phyloP scores from a whole-genome alignment of 2,113 vertebrate genomes.

The Callipepla californica region DNA sequence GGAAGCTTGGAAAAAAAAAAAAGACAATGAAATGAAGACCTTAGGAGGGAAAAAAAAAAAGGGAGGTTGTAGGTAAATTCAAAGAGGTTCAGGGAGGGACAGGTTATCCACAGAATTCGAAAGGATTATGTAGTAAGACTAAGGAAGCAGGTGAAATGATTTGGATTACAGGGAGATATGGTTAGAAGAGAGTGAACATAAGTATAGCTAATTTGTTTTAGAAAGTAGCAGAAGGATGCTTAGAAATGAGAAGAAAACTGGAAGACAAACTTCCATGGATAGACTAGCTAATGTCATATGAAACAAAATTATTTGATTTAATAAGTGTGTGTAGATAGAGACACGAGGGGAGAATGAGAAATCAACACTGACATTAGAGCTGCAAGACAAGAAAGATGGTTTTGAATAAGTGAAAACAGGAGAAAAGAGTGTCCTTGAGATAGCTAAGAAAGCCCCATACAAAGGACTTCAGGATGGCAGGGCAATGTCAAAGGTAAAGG shows the following conservation, averaged over 20 bases:
- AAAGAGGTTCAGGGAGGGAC: background rate
- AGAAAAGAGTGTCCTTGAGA: background rate
- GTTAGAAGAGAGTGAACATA: background rate
- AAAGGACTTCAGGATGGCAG: background rate
- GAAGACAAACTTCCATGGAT: background rate
- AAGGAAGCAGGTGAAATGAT: background rate
- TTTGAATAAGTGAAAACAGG: background rate
- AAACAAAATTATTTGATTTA: background rate
- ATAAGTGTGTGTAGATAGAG: background rate
- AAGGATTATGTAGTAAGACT: background rate
- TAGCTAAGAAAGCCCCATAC: background rate
- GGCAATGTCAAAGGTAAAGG: background rate
- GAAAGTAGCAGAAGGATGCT: background rate
- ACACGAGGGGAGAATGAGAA: background rate
- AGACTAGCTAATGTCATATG: background rate
- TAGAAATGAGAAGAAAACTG: background rate
- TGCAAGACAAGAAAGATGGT: background rate
- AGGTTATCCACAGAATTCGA: background rate
- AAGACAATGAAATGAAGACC: background rate
- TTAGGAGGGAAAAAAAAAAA: fast-evolving
- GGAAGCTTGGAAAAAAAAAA: background rate
- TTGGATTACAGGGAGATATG: background rate
- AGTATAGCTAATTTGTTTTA: background rate
- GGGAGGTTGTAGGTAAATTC: background rate
- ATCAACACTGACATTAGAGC: background rate